These are phyloP conservation scores for Xestia sexstrigata DNA, from an alignment of 2,888 invertebrate genomes.

Conservation along the genomic window DNA sequence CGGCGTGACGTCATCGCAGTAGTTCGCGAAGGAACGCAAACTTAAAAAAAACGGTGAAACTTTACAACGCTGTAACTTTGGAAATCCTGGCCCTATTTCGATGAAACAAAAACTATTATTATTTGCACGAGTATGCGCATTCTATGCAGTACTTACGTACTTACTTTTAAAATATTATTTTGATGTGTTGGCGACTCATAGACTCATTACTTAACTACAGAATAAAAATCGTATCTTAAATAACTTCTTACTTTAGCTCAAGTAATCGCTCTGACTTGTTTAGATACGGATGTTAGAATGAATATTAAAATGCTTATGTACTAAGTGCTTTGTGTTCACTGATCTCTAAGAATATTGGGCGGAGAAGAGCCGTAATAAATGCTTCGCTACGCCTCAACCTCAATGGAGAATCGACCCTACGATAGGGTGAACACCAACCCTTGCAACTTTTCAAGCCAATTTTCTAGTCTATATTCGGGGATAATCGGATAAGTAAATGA, in stretches of 20 bases:
- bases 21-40: too few relatives aligned
- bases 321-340: background rate
- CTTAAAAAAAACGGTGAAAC: too few relatives aligned
- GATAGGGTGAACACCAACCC: background rate
- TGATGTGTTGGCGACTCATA: too few relatives aligned
- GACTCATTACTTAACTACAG: too few relatives aligned
- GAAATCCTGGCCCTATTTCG: too few relatives aligned
- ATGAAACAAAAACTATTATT: too few relatives aligned
- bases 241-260: background rate
- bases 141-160: too few relatives aligned
- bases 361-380: background rate
- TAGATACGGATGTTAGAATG: background rate
- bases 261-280: background rate
- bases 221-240: background rate
- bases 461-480: background rate
- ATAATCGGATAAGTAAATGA: slow-evolving; percentile 70
- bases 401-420: background rate
- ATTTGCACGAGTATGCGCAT: too few relatives aligned
- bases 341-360: background rate
- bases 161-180: too few relatives aligned
- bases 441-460: background rate
- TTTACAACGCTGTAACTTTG: too few relatives aligned
- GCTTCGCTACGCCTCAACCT: background rate
- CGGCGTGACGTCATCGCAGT: too few relatives aligned
- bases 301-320: background rate